Conservation (phyloP, 2,113 vertebrate genomes). For the Eidolon helvum region DNA sequence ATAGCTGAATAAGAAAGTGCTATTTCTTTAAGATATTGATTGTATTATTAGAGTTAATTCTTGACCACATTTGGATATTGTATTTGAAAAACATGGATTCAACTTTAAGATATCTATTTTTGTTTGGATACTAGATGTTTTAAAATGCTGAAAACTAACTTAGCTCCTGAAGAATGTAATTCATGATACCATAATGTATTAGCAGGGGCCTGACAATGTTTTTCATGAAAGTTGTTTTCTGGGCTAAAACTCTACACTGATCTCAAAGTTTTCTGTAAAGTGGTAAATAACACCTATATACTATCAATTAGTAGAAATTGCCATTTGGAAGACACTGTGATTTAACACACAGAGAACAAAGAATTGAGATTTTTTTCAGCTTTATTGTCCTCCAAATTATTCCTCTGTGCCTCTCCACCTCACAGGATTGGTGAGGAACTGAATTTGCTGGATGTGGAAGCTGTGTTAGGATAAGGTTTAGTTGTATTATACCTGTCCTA, state of each 20-base stretch:
- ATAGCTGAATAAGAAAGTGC: not conserved
- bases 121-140: not conserved
- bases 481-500: not conserved
- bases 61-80: not conserved
- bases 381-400: not conserved
- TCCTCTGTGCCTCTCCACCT: not conserved
- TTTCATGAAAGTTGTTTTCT: not conserved
- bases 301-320: not conserved
- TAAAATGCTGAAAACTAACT: slow-evolving; percentile 34
- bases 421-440: not conserved
- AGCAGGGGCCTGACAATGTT: not conserved
- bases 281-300: not conserved
- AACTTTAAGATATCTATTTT: slow-evolving; percentile 7
- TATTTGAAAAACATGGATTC: slow-evolving; percentile 1
- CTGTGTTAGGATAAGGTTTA: not conserved
- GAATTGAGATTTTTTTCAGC: not conserved
- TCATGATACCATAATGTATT: not conserved
- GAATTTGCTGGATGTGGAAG: not conserved
- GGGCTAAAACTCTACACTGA: not conserved
- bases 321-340: not conserved
- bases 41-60: not conserved
- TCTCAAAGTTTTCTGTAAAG: not conserved
- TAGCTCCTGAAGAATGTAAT: not conserved
- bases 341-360: not conserved
- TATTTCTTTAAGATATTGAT: not conserved